phyloP scores from a whole-genome alignment of 2,888 invertebrate genomes.

The Ectemnius lituratus region DNA sequence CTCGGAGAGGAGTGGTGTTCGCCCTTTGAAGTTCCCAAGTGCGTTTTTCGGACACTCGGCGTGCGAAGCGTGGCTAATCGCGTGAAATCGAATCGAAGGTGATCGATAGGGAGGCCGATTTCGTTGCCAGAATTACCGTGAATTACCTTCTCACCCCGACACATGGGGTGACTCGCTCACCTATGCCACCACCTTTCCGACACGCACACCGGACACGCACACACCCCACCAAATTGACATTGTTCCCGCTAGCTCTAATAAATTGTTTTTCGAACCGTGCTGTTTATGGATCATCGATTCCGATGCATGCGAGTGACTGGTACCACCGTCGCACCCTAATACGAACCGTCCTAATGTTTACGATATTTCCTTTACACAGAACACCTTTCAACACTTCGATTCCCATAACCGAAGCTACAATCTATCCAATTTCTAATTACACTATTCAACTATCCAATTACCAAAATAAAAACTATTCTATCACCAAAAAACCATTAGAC shows the following conservation, averaged over 20 bases:
- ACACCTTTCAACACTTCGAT: background rate
- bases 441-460: no score
- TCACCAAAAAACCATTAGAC: no score
- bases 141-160: conserved; percentile 43
- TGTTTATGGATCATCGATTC: conserved; percentile 39
- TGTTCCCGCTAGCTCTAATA: conserved; percentile 65
- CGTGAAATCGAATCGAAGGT: conserved; percentile 67
- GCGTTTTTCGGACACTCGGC: conserved; percentile 16
- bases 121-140: conserved; percentile 48
- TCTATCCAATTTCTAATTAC: no score
- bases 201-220: conserved; percentile 24
- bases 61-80: conserved; percentile 62
- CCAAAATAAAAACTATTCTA: no score
- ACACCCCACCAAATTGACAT: conserved; percentile 62
- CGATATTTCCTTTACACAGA: no score
- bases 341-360: no score
- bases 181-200: background rate
- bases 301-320: background rate
- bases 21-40: conserved; percentile 15
- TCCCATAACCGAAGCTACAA: no score
- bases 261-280: conserved; percentile 58
- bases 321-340: no score
- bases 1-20: background rate
- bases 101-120: conserved; percentile 64
- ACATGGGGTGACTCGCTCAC: conserved; percentile 18